These are phyloP conservation scores for Danio choprae DNA, from an alignment of 2,797 vertebrate species.

Conservation along the genomic window DNA sequence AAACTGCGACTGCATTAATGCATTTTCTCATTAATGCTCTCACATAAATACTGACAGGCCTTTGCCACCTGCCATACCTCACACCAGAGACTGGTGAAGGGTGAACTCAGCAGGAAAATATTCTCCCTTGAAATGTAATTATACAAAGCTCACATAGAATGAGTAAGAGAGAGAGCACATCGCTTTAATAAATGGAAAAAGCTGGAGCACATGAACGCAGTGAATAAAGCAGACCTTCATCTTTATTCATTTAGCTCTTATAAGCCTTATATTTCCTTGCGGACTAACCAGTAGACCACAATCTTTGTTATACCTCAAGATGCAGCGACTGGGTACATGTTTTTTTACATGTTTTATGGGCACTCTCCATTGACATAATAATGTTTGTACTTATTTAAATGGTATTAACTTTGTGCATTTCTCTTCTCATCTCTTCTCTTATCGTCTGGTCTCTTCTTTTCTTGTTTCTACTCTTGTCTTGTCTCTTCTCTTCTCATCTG, in stretches of 20 bases:
- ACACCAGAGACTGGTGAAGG: slow-evolving; percentile 61
- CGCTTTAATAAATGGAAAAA: slow-evolving; percentile 66
- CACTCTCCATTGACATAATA: too few relatives aligned
- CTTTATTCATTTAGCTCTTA: slow-evolving; percentile 49
- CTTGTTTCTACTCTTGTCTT: too few relatives aligned
- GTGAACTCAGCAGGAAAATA: slow-evolving; percentile 79
- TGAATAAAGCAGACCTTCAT: slow-evolving; percentile 43
- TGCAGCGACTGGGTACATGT: slow-evolving; percentile 15
- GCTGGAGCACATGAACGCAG: slow-evolving; percentile 63
- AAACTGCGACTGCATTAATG: slow-evolving; percentile 17
- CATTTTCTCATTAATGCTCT: slow-evolving; percentile 32
- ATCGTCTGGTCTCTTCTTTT: too few relatives aligned
- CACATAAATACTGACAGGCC: slow-evolving; percentile 55
- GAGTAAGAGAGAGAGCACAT: slow-evolving; percentile 56
- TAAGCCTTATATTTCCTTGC: slow-evolving; percentile 43
- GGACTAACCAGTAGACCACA: slow-evolving; percentile 32
- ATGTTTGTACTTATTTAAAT: too few relatives aligned
- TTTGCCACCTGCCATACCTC: slow-evolving; percentile 67
- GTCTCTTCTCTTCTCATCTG: too few relatives aligned
- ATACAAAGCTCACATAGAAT: slow-evolving; percentile 64
- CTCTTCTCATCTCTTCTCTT: too few relatives aligned
- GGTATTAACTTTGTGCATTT: not conserved
- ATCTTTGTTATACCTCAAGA: slow-evolving; percentile 1
- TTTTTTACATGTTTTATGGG: too few relatives aligned
- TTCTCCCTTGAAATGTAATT: slow-evolving; percentile 68